Evolutionary conservation across 92 coral and sea anemone species (phyloP).

Genomic region (Heliopora coerulea): DNA sequence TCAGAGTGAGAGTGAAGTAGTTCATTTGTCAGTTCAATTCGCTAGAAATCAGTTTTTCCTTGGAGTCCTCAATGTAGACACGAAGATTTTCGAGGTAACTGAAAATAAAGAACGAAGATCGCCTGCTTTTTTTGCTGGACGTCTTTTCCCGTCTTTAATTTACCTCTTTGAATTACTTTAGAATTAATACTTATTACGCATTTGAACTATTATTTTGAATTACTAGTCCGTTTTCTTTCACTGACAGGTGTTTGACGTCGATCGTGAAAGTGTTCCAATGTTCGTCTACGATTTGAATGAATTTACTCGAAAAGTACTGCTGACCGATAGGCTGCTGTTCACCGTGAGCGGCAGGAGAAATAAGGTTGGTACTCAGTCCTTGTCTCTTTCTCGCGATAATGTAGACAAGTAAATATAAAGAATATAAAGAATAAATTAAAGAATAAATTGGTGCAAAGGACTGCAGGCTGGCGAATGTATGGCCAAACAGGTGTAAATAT

Average conservation of each 20-base stretch:
- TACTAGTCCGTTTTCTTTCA: neutral
- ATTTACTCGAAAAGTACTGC: constrained; percentile 64
- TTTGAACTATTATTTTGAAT: no score
- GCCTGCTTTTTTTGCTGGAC: neutral
- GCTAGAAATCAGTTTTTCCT: constrained; percentile 94
- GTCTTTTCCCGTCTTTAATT: neutral
- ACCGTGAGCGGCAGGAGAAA: constrained; percentile 64
- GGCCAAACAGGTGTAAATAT: no score
- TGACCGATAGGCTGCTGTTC: constrained; percentile 85
- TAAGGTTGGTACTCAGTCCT: no score
- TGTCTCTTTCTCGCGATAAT: no score
- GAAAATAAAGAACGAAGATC: neutral
- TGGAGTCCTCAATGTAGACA: constrained; percentile 71
- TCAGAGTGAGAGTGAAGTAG: constrained; percentile 65
- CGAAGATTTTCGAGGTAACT: constrained; percentile 76
- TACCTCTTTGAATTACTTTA: no score
- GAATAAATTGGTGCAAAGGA: no score
- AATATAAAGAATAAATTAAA: neutral
- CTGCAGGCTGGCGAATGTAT: no score
- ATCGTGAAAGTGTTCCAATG: constrained; percentile 90
- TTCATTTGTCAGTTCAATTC: constrained; percentile 83
- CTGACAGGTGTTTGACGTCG: constrained; percentile 81
- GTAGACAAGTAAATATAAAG: neutral
- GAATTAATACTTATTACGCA: no score
- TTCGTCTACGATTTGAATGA: constrained; percentile 85